A percentile compares a stretch with the other conserved stretches of the same genome.
These are phyloP conservation scores for Caenorhabditis macrosperma DNA, from an alignment of 2,888 invertebrate species.

Conservation along the genomic window DNA sequence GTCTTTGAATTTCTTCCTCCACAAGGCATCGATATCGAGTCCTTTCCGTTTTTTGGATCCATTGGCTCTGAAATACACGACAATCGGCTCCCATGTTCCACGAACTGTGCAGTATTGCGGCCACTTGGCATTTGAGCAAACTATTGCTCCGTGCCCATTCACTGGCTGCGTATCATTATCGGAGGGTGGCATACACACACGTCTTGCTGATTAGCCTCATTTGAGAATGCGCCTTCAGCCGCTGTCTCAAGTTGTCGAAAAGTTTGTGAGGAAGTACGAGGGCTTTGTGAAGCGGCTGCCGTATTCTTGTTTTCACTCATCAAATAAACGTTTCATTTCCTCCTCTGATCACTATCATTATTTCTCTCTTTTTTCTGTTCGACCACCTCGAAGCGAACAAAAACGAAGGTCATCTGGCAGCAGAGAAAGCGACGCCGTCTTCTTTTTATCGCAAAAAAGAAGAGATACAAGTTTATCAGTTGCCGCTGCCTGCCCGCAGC, in stretches of 20 bases:
- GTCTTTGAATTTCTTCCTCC: constrained; percentile 55
- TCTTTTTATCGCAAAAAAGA: constrained; percentile 5
- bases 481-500: background rate
- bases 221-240: too few species aligned
- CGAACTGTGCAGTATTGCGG: too few species aligned
- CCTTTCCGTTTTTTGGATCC: constrained; percentile 44
- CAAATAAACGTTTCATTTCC: background rate
- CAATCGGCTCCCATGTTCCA: too few species aligned
- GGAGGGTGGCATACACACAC: too few species aligned
- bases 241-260: too few species aligned
- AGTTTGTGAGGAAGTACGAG: too few species aligned
- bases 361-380: constrained; percentile 14
- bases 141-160: too few species aligned
- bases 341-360: background rate
- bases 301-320: too few species aligned
- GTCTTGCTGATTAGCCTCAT: too few species aligned
- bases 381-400: constrained; percentile 1
- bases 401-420: constrained; percentile 19
- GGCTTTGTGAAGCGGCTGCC: too few species aligned
- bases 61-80: constrained; percentile 26
- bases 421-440: background rate
- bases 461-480: constrained; percentile 21
- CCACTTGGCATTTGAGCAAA: too few species aligned
- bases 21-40: constrained; percentile 55
- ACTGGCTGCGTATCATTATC: too few species aligned